These are phyloP conservation scores for Drymonia ruficornis DNA, from an alignment of 2,888 invertebrate genomes.

Conservation along the genomic window DNA sequence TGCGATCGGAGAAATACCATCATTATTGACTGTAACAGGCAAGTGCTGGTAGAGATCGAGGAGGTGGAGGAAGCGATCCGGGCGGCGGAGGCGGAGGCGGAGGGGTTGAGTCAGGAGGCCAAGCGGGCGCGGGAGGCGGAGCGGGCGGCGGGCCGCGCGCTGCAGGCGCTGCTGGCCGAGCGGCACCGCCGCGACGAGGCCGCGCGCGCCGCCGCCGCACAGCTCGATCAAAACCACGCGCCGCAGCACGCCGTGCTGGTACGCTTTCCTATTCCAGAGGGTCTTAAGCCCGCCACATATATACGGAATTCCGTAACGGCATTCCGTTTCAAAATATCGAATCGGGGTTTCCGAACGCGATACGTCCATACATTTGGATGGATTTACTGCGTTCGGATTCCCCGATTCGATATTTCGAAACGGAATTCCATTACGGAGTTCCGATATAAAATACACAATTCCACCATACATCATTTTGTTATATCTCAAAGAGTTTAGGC, in stretches of 20 bases:
- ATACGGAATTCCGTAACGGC: no score
- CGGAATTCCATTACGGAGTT: no score
- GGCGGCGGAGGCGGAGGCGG: conserved; percentile 56
- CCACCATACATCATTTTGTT: no score
- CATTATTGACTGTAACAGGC: conserved; percentile 37
- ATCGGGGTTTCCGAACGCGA: no score
- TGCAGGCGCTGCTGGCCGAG: conserved; percentile 59
- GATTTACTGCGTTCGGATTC: no score
- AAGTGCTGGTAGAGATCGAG: conserved; percentile 63
- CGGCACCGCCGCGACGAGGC: conserved; percentile 55
- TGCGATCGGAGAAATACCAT: background rate
- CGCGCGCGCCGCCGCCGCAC: conserved; percentile 54
- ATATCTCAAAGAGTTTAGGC: no score
- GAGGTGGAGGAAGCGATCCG: conserved; percentile 56
- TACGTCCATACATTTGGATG: no score
- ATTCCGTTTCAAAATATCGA: no score
- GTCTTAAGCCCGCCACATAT: no score
- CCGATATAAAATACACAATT: no score
- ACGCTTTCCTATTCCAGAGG: conserved; percentile 4
- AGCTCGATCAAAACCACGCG: conserved; percentile 55
- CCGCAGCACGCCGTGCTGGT: conserved; percentile 64
- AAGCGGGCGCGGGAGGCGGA: conserved; percentile 62
- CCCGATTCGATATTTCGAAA: no score
- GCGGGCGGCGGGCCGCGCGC: conserved; percentile 56
- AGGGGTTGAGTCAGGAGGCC: conserved; percentile 59